A percentile compares a stretch with the other conserved stretches of the same genome.
These are phyloP conservation scores for Microtus obscurus DNA, from an alignment of 2,797 vertebrate species.

Conservation along the genomic window DNA sequence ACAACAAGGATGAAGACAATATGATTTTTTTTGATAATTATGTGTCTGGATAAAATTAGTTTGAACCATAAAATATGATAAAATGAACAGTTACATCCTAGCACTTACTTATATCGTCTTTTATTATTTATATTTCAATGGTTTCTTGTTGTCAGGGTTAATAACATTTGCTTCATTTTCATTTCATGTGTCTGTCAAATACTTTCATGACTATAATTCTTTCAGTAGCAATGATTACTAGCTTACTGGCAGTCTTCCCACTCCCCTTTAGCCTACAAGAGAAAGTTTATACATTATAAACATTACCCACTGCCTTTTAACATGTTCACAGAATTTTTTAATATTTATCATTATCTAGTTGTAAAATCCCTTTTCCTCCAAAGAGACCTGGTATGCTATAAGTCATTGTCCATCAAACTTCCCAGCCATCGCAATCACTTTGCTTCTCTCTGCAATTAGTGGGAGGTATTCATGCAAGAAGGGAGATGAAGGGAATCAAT, in stretches of 20 bases:
- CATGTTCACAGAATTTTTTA: neutral
- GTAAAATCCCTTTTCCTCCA: neutral
- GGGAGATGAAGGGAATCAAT: neutral
- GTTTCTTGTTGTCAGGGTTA: neutral
- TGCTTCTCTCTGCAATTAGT: neutral
- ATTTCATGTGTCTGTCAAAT: neutral
- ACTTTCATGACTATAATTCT: neutral
- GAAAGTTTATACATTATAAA: neutral
- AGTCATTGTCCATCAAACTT: neutral
- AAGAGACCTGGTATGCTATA: neutral
- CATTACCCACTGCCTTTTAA: neutral
- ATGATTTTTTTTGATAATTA: neutral
- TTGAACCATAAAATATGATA: neutral
- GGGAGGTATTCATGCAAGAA: neutral
- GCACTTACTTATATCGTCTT: neutral
- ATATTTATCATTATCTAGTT: neutral
- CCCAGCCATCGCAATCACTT: neutral
- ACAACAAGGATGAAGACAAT: neutral
- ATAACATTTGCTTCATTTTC: neutral
- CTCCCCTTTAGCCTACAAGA: neutral
- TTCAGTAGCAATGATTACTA: neutral
- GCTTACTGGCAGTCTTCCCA: rapidly evolving
- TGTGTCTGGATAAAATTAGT: neutral
- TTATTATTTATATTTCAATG: neutral
- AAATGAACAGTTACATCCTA: neutral